Conservation (phyloP, 2,888 invertebrate genomes). For the Rosalia funebris region DNA sequence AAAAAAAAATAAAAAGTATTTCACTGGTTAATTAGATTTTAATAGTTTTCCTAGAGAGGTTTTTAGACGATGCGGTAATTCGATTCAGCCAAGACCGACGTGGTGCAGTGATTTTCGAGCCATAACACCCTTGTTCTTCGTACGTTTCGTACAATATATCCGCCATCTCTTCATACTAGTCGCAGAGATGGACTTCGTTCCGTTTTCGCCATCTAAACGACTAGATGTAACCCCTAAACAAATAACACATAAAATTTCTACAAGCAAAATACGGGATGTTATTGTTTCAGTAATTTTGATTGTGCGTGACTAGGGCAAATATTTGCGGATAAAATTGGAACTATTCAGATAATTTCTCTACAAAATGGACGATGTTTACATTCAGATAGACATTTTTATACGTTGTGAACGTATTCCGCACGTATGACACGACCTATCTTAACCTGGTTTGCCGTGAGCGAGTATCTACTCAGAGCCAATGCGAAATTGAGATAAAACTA, state of each 20-base stretch:
- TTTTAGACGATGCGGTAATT: not conserved
- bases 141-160: constrained; percentile 63
- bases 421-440: constrained; percentile 32
- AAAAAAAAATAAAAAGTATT: constrained; percentile 7
- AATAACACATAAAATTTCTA: constrained; percentile 7
- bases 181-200: constrained; percentile 32
- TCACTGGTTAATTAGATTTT: no score
- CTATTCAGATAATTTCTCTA: constrained; percentile 21
- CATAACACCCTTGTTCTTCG: constrained; percentile 61
- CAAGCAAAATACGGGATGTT: not conserved
- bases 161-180: constrained; percentile 64
- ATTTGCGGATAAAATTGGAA: constrained; percentile 11
- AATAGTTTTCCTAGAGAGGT: not conserved
- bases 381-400: constrained; percentile 23
- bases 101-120: constrained; percentile 46
- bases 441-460: constrained; percentile 35
- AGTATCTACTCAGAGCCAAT: constrained; percentile 31
- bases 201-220: constrained; percentile 41
- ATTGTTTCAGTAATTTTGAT: constrained; percentile 27
- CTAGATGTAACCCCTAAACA: constrained; percentile 13
- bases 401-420: not conserved
- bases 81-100: constrained; percentile 51
- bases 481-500: constrained; percentile 28
- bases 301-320: constrained; percentile 14
- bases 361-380: constrained; percentile 31